Evolutionary conservation across 2,113 vertebrate species (phyloP).

Genomic region (Carettochelys insculpta): DNA sequence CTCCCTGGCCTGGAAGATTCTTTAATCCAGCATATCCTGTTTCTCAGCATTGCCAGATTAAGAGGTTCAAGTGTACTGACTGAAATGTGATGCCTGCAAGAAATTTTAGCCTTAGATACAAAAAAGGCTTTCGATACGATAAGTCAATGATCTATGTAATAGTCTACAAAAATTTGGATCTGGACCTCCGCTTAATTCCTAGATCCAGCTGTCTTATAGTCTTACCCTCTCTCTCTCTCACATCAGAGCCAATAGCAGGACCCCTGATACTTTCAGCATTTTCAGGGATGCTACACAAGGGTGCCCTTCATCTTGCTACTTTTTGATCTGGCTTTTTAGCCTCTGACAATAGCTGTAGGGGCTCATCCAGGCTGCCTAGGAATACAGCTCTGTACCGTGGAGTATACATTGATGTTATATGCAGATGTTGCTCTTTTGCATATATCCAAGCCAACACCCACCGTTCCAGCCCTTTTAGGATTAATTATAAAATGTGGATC

Average conservation of each 20-base stretch:
- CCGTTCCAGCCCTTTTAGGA: not conserved
- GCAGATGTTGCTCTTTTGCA: not conserved
- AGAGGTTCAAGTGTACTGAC: no score
- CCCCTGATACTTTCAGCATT: not conserved
- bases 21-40: no score
- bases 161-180: not conserved
- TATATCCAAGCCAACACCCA: not conserved
- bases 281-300: not conserved
- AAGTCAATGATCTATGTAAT: not conserved
- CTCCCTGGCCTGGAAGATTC: no score
- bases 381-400: not conserved
- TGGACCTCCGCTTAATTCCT: not conserved
- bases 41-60: no score
- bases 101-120: no score
- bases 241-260: not conserved
- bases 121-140: not conserved
- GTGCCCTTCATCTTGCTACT: no score
- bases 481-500: not conserved
- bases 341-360: not conserved
- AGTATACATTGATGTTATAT: not conserved
- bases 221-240: not conserved
- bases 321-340: not conserved
- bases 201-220: not conserved
- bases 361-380: not conserved
- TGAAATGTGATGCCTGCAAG: no score